Evolutionary conservation across 2,113 vertebrate genomes (phyloP), one percentile per base, ranked within the genome.

Genomic region (Solenodon paradoxus): DNA sequence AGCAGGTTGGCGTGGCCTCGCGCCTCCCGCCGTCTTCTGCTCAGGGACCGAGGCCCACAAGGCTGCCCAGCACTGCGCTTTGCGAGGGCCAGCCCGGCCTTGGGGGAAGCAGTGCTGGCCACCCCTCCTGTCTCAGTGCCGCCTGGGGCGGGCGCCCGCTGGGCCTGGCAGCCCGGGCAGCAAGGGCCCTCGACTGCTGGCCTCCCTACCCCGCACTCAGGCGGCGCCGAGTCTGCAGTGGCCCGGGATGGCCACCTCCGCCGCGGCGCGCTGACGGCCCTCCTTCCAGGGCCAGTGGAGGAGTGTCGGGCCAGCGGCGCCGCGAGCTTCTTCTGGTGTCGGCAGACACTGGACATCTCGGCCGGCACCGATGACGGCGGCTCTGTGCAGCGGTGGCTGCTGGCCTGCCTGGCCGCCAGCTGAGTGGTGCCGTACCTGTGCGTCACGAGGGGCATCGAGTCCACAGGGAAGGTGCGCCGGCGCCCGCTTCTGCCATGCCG

Each of bases 321-420:
- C 0, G 99, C 99, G 51, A 99, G 98, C 97, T 99, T 99, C 94
- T 99, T 99, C 97, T 99, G 99, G 99, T 99, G 99, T 95, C 98
- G 99, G 20, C 96, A 98, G 96, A 99, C 99, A 0, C 97, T 99
- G 95, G 99, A 99, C 96, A 98, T 99, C 97, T 98, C 98, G 0
- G 87, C 98, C 0, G 96, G 99, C 93, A 98, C 99, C 1, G 83
- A 83, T 0, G 95, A 93, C 83, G 99, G 94, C 0, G 99, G 99
- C 30, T 97, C 97, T 0, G 13, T 99, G 68, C 99, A 99, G 95
- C 99, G 99, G 99, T 97, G 97, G 98, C 90, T 99, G 66, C 97
- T 99, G 17, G 0, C 99, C 79, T 99, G 99, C 93, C 96, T 99
- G 79, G 98, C 97, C 2, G 63, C 95, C 4, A 98, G 98, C 84